phyloP scores from a whole-genome alignment of 2,797 vertebrate species.

The Percopsis omiscomaycus region DNA sequence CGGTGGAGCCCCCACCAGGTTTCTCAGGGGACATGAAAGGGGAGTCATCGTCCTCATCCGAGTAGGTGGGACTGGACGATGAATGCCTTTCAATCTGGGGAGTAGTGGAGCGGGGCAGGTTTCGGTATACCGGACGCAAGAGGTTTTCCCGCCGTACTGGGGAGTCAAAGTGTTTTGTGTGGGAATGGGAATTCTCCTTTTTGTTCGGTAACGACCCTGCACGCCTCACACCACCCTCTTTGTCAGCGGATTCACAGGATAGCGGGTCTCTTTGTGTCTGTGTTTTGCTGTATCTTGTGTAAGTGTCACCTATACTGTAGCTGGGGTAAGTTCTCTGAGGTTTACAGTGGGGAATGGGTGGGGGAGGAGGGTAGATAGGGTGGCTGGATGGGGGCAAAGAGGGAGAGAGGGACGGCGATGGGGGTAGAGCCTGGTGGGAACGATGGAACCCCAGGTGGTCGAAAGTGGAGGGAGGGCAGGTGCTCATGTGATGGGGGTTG shows the following conservation, averaged over 20 bases:
- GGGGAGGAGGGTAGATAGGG: conserved; percentile 76
- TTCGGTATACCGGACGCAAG: conserved; percentile 74
- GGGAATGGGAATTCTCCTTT: conserved; percentile 60
- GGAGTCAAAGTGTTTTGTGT: conserved; percentile 71
- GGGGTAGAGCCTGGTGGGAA: conserved; percentile 77
- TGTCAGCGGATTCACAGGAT: conserved; percentile 73
- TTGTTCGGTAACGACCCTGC: conserved; percentile 62
- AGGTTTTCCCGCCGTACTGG: conserved; percentile 71
- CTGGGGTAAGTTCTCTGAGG: conserved; percentile 66
- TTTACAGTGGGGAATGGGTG: conserved; percentile 82
- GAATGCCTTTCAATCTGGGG: conserved; percentile 71
- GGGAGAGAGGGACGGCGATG: conserved; percentile 79
- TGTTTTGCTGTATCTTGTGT: conserved; percentile 66
- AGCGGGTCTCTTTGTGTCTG: conserved; percentile 74
- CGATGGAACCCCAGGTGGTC: conserved; percentile 83
- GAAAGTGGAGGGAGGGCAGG: conserved; percentile 77
- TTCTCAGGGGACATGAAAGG: conserved; percentile 78
- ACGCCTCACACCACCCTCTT: conserved; percentile 52
- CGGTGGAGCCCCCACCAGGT: conserved; percentile 52
- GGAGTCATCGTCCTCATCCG: conserved; percentile 78
- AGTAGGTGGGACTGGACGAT: conserved; percentile 80
- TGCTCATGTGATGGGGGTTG: conserved; percentile 81
- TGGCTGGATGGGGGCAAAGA: conserved; percentile 78
- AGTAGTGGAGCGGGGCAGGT: conserved; percentile 63
- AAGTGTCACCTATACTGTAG: conserved; percentile 65